Base-by-base conservation (phyloP, 2,113 vertebrate species). In the Rhinoderma darwinii region DNA sequence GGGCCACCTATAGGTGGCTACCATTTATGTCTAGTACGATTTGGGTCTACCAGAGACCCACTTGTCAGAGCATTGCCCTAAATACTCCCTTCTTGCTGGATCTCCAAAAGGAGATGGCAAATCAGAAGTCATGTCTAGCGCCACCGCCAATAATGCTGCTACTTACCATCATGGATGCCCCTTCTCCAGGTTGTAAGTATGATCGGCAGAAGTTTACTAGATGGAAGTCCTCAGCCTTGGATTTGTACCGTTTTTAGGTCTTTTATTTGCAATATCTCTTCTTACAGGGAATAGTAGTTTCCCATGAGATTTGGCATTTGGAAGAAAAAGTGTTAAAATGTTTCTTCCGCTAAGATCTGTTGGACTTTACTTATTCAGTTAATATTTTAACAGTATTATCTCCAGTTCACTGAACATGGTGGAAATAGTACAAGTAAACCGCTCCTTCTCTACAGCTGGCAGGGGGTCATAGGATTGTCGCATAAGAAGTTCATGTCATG, bases 261-360 rank as follows among this genome's bases (percentile, higher is more conserved):
- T 35, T 66, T 3, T 2, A 72, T 72, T 72, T 72, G 68, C 68
- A 72, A 72, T 39, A 18, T 72, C 20, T 39, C 30, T 66, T 8
- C 17, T 22, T 39, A 70, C 68, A 39, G 25, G 68, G 35, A 39
- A 22, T 32, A 39, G 37, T 11, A 25, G 1, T 68, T 39, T 72
- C 68, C 68, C 35, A 4, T 22, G 68, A 72, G 68, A 72, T 20
- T 32, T 7, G 8, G 20, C 35, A 39, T 72, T 72, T 39, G 18
- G 37, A 39, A 39, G 68, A 41, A 66, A 32, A 39, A 72, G 68
- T 39, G 68, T 72, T 72, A 72, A 72, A 72, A 72, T 35, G 68
- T 22, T 72, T 72, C 37, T 37, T 6, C 37, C 27, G 39, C 68
- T 32, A 30, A 70, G 66, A 37, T 35, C 22, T 20, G 5, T 70